These are phyloP conservation scores for Haliclona indistincta DNA, from an alignment of 37 sponge, comb jelly and placozoan species.

Conservation along the genomic window DNA sequence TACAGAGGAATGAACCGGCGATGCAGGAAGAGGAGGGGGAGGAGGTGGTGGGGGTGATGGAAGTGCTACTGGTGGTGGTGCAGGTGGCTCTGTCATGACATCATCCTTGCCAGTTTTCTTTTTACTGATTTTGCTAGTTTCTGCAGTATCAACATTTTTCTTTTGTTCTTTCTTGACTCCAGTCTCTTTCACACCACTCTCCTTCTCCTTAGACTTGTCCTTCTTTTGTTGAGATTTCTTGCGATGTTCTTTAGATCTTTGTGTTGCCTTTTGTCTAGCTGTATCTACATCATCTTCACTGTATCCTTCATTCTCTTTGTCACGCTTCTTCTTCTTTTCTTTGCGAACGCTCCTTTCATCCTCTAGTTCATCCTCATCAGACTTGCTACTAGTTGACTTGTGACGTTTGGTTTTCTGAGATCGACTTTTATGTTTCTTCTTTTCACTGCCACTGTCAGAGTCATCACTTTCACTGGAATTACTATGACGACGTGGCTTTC, in stretches of 20 bases:
- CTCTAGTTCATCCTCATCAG: not conserved
- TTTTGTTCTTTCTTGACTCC: not conserved
- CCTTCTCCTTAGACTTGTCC: slow-evolving; percentile 13
- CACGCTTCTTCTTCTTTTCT: not conserved
- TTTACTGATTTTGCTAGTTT: not conserved
- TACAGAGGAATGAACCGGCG: too few species aligned
- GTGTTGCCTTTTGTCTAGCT: not conserved
- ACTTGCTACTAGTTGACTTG: slow-evolving; percentile 8
- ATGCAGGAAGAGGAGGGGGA: not conserved
- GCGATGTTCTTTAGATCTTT: not conserved
- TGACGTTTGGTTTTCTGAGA: not conserved
- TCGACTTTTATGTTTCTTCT: not conserved
- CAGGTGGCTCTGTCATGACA: not conserved
- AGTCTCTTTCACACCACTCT: not conserved
- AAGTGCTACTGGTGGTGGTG: not conserved
- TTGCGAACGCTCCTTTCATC: not conserved
- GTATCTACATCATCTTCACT: not conserved
- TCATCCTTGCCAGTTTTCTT: not conserved
- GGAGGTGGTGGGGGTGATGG: not conserved
- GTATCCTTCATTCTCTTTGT: not conserved
- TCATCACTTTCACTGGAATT: slow-evolving; percentile 22
- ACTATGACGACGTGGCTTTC: slow-evolving; percentile 2
- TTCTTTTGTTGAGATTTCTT: not conserved
- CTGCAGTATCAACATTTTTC: not conserved
- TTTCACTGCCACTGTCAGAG: slow-evolving; percentile 18